A percentile compares a stretch with the other conserved stretches of the same genome.
These are phyloP conservation scores for Pantala flavescens DNA, from an alignment of 1,140 invertebrate genomes.

Conservation along the genomic window DNA sequence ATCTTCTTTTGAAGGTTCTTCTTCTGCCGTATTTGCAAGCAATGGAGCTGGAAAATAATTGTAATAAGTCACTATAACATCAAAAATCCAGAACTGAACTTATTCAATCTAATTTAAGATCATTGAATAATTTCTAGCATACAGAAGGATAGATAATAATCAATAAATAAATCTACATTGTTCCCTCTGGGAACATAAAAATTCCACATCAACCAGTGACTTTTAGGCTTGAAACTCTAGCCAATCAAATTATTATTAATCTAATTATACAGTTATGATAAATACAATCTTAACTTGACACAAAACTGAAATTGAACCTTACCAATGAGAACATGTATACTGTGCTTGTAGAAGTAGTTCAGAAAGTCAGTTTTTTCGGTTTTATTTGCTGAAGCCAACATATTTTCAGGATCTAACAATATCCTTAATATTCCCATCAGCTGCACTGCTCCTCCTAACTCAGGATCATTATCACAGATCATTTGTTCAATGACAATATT, in stretches of 20 bases:
- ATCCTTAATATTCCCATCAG: constrained; percentile 87
- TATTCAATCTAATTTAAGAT: neutral
- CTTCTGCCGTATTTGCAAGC: constrained; percentile 77
- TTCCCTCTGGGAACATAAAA: too few species aligned
- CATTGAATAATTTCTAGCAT: neutral
- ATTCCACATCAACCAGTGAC: too few species aligned
- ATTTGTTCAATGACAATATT: constrained; percentile 98
- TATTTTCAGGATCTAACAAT: constrained; percentile 96
- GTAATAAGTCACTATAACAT: constrained; percentile 16
- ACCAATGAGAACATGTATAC: constrained; percentile 89
- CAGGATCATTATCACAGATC: constrained; percentile 71
- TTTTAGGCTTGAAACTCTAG: too few species aligned
- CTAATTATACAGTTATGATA: too few species aligned
- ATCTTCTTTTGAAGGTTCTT: constrained; percentile 81
- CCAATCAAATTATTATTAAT: too few species aligned
- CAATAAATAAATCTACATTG: too few species aligned
- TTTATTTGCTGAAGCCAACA: constrained; percentile 88
- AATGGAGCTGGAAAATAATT: constrained; percentile 59
- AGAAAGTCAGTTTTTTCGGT: constrained; percentile 97
- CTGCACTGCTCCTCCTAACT: constrained; percentile 92
- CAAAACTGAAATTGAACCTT: constrained; percentile 30
- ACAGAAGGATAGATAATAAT: neutral
- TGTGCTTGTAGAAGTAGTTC: constrained; percentile 97
- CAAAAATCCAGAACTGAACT: neutral
- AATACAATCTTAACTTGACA: too few species aligned